Evolutionary conservation across 1,140 invertebrate genomes (phyloP).

Genomic region (Brachionus rubens): DNA sequence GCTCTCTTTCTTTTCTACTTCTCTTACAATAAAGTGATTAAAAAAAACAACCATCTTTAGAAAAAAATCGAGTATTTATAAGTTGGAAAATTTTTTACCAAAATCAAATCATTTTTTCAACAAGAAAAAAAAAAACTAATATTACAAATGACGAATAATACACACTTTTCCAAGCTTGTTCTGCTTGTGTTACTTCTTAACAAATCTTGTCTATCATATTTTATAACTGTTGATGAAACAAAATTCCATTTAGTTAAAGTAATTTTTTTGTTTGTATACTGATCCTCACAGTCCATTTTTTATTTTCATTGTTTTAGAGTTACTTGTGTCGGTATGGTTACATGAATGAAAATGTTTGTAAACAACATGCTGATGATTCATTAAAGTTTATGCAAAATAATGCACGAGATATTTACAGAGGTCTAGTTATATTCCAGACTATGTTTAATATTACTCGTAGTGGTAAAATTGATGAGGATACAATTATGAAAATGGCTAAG

Average conservation of each 20-base stretch:
- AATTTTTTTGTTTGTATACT: not conserved
- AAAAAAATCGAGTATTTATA: conserved; percentile 31
- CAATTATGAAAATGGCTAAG: conserved; percentile 46
- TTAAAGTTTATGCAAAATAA: conserved; percentile 47
- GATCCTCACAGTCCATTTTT: not conserved
- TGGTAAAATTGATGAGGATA: conserved; percentile 44
- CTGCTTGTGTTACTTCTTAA: not conserved
- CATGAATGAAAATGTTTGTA: conserved; percentile 46
- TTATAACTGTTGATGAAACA: conserved; percentile 44
- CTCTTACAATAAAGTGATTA: conserved; percentile 38
- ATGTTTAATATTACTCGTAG: conserved; percentile 39
- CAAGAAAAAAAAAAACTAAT: no score
- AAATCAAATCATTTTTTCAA: conserved; percentile 22
- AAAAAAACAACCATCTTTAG: no score
- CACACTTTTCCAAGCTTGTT: not conserved
- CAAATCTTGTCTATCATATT: not conserved
- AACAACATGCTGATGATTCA: conserved; percentile 46
- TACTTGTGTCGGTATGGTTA: conserved; percentile 44
- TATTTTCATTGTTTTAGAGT: not conserved
- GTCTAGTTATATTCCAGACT: conserved; percentile 39
- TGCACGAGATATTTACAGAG: conserved; percentile 44
- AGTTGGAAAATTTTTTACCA: not conserved
- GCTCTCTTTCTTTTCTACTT: conserved; percentile 1
- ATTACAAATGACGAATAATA: no score
- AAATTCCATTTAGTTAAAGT: conserved; percentile 45